Percentiles rank a stretch among this genome's conserved stretches.
phyloP scores from a whole-genome alignment of 2,797 vertebrate species.

The Balearica regulorum region DNA sequence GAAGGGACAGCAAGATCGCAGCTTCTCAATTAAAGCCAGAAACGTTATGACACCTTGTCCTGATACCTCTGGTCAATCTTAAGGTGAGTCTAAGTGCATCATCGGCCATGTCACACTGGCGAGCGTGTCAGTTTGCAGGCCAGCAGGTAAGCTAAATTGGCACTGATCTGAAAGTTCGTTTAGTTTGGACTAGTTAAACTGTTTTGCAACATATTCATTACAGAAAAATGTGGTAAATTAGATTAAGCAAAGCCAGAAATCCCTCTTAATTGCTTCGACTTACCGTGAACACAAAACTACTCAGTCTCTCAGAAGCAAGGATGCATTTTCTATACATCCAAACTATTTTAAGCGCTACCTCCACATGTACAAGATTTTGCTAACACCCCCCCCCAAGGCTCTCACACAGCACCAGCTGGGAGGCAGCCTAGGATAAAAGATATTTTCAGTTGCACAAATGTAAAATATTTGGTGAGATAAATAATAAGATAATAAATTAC shows the following conservation, averaged over 20 bases:
- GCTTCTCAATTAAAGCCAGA: neutral
- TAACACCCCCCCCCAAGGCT: neutral
- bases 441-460: neutral
- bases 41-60: accelerated
- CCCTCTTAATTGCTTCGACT: constrained; percentile 20
- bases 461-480: neutral
- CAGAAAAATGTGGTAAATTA: neutral
- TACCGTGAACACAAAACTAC: neutral
- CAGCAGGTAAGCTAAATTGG: neutral
- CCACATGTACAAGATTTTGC: neutral
- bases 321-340: neutral
- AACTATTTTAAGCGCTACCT: constrained; percentile 10
- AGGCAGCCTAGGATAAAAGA: neutral
- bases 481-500: neutral
- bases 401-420: too few relatives aligned
- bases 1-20: neutral
- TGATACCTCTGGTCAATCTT: accelerated
- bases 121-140: accelerated
- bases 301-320: neutral
- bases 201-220: neutral
- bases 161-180: neutral
- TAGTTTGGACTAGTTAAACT: neutral
- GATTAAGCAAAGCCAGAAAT: neutral
- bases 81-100: neutral
- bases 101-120: accelerated